Evolutionary conservation across 2,113 vertebrate genomes (phyloP), one percentile per base, ranked within the genome.

Genomic region (Neotoma lepida): DNA sequence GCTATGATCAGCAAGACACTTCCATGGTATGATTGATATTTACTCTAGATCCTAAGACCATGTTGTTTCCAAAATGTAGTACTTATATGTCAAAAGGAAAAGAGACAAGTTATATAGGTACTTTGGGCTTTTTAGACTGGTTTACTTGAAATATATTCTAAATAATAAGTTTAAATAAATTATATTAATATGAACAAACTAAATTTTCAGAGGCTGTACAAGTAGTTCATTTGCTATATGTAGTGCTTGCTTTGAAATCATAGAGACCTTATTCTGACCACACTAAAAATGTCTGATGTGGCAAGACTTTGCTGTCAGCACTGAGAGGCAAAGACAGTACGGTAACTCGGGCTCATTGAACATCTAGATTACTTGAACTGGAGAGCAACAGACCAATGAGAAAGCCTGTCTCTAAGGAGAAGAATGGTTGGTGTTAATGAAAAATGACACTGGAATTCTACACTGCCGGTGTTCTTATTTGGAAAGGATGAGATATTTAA

Each of bases 41-140:
- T 7, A 84, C 20, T 93, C 1, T 78, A 6, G 10, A 78, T 39
- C 12, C 3, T 68, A 44, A 61, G 39, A 81, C 14, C 58, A 28
- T 0, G 28, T 74, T 66, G 3, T 86, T 90, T 92, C 73, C 20
- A 51, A 71, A 92, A 66, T 58, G 5, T 20, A 44, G 56, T 9
- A 63, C 22, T 88, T 2, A 63, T 2, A 76, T 39, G 85, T 88
- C 22, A 88, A 35, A 96, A 44, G 10, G 1, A 13, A 61, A 44
- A 80, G 14, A 81, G 10, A 6, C 15, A 35, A 61, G 6, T 33
- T 76, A 9, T 12, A 4, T 8, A 14, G 44, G 0, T 41, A 44
- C 56, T 91, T 91, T 70, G 22, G 51, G 33, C 68, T 78, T 95
- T n/a, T 35, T 90, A 58, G 30, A 85, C 84, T 68, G 58, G 12